phyloP scores from a whole-genome alignment of 1,140 invertebrate genomes.

The Stegodyphus mimosarum region DNA sequence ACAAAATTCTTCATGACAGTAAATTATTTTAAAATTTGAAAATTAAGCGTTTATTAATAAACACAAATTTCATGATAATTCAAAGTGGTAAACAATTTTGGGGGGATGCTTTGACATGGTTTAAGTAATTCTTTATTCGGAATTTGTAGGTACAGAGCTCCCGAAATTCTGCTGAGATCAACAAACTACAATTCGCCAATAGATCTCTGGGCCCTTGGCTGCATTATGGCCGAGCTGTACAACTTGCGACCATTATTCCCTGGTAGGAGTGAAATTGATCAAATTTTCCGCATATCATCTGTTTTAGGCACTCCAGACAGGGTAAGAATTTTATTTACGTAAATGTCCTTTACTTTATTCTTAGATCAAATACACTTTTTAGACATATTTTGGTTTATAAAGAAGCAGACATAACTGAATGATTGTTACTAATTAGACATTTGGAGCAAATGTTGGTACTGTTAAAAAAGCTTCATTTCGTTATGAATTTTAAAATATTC shows the following conservation, averaged over 20 bases:
- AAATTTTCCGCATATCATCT: constrained; percentile 94
- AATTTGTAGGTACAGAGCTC: constrained; percentile 81
- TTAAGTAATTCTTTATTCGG: too few relatives aligned
- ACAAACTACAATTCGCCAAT: constrained; percentile 96
- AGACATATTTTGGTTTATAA: not conserved
- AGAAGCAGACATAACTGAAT: too few relatives aligned
- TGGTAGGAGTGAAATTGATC: constrained; percentile 94
- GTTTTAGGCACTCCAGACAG: constrained; percentile 94
- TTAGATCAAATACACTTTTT: not conserved
- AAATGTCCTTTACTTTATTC: not conserved
- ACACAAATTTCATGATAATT: too few relatives aligned
- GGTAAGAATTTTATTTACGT: constrained; percentile 68
- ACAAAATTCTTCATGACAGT: too few relatives aligned
- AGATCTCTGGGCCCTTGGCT: constrained; percentile 96
- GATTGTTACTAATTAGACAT: too few relatives aligned
- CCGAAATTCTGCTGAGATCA: constrained; percentile 94
- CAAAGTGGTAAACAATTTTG: too few relatives aligned
- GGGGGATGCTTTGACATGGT: too few relatives aligned
- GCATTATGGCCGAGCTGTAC: constrained; percentile 98
- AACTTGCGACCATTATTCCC: constrained; percentile 98
- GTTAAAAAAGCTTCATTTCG: too few relatives aligned
- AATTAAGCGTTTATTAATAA: too few relatives aligned
- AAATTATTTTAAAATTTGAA: too few relatives aligned
- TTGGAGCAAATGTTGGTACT: too few relatives aligned
- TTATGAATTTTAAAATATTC: too few relatives aligned